phyloP scores from a whole-genome alignment of 1,140 invertebrate species.

The Leptopilina boulardi region DNA sequence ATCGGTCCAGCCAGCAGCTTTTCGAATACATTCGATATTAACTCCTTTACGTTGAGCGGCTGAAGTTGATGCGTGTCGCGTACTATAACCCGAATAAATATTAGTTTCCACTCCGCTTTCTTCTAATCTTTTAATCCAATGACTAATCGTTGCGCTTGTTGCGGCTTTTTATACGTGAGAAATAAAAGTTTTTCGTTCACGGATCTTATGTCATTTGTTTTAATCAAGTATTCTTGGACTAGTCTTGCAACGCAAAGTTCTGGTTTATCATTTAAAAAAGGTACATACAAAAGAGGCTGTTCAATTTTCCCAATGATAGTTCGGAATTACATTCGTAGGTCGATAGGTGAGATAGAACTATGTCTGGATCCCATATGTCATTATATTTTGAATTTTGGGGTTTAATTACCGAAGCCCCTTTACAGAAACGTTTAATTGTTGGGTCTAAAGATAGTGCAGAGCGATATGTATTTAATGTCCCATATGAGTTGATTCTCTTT shows the following conservation, averaged over 20 bases:
- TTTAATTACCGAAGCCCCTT: not conserved
- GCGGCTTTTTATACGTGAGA: not conserved
- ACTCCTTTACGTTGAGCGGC: not conserved
- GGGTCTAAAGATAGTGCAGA: not conserved
- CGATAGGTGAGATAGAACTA: not conserved
- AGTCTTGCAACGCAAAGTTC: not conserved
- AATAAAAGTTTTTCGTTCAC: not conserved
- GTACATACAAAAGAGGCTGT: not conserved
- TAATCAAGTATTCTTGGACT: not conserved
- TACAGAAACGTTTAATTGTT: slow-evolving; percentile 12
- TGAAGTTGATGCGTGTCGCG: not conserved
- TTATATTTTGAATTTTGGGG: not conserved
- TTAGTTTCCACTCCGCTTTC: not conserved
- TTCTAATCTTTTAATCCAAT: not conserved
- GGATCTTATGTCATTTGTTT: not conserved
- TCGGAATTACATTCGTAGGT: not conserved
- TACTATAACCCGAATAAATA: not conserved
- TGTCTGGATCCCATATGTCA: not conserved
- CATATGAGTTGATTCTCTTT: not conserved
- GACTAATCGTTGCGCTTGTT: not conserved
- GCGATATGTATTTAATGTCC: not conserved
- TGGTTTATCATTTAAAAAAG: not conserved
- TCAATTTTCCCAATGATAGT: not conserved
- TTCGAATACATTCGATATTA: not conserved
- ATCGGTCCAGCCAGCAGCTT: not conserved